A percentile compares a stretch with the other conserved stretches of the same genome.
phyloP scores from a whole-genome alignment of 2,888 invertebrate genomes.

The Ctena decussata region DNA sequence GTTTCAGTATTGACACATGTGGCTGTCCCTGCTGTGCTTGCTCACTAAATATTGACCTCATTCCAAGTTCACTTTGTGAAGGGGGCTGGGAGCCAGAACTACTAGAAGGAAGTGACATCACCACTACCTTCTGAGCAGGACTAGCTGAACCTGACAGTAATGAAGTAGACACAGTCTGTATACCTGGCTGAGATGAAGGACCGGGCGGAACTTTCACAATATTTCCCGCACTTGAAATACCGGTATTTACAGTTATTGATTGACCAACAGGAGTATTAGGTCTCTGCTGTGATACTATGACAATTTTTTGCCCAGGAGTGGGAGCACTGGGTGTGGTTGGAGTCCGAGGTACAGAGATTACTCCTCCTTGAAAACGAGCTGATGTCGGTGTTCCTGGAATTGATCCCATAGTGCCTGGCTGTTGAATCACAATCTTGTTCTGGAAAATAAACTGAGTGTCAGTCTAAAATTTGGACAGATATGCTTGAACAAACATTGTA shows the following conservation, averaged over 20 bases:
- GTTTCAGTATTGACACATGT: constrained; percentile 38
- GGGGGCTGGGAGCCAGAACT: constrained; percentile 35
- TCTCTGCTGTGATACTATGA: constrained; percentile 81
- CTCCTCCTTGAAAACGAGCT: constrained; percentile 51
- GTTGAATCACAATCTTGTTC: constrained; percentile 78
- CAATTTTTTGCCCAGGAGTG: constrained; percentile 77
- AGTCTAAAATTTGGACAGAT: too few species aligned
- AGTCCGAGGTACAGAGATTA: constrained; percentile 60
- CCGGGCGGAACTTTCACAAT: constrained; percentile 48
- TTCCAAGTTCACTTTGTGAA: constrained; percentile 67
- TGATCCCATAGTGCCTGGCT: constrained; percentile 62
- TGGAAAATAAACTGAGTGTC: too few species aligned
- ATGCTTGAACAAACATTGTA: background rate
- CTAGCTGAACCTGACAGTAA: constrained; percentile 37
- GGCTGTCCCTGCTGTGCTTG: constrained; percentile 38
- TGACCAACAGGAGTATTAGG: constrained; percentile 61
- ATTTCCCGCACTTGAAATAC: constrained; percentile 76
- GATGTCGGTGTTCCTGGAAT: constrained; percentile 62
- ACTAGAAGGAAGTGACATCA: constrained; percentile 72
- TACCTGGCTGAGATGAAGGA: constrained; percentile 32
- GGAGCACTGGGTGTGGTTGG: constrained; percentile 64
- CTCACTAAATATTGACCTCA: constrained; percentile 77
- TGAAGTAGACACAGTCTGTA: constrained; percentile 16
- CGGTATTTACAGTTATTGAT: constrained; percentile 48
- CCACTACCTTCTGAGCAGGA: constrained; percentile 75